Evolutionary conservation across 2,113 vertebrate species (phyloP).

Genomic region (Propithecus coquereli): DNA sequence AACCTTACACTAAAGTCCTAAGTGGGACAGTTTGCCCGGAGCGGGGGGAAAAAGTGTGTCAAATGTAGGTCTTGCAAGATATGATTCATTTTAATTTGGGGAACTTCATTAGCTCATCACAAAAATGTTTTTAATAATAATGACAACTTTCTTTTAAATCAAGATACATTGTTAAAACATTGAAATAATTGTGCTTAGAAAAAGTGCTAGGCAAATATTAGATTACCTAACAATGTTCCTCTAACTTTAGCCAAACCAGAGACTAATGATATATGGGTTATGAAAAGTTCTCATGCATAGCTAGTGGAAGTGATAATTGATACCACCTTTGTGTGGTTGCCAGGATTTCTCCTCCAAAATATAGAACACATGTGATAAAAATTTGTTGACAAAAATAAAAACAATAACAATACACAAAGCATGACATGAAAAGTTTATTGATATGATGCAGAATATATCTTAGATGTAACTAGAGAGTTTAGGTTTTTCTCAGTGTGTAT

Average conservation of each 20-base stretch:
- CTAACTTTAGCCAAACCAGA: neutral
- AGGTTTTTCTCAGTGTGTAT: neutral
- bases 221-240: neutral
- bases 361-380: neutral
- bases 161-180: neutral
- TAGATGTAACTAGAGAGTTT: neutral
- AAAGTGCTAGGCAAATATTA: neutral
- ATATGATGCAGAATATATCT: neutral
- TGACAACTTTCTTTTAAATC: constrained; percentile 15
- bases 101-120: neutral
- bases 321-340: neutral
- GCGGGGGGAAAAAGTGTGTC: neutral
- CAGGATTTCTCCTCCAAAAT: neutral
- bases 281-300: neutral
- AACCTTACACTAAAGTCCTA: neutral
- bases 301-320: neutral
- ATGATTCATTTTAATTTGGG: neutral
- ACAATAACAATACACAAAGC: neutral
- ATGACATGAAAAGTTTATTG: neutral
- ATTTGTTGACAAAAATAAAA: neutral
- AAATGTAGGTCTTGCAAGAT: neutral
- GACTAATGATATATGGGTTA: neutral
- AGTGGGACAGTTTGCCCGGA: neutral
- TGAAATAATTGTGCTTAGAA: neutral
- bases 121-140: constrained; percentile 28